Evolutionary conservation across 2,888 invertebrate genomes (phyloP), one percentile per base, ranked within the genome.

Genomic region (Thelaira solivaga): DNA sequence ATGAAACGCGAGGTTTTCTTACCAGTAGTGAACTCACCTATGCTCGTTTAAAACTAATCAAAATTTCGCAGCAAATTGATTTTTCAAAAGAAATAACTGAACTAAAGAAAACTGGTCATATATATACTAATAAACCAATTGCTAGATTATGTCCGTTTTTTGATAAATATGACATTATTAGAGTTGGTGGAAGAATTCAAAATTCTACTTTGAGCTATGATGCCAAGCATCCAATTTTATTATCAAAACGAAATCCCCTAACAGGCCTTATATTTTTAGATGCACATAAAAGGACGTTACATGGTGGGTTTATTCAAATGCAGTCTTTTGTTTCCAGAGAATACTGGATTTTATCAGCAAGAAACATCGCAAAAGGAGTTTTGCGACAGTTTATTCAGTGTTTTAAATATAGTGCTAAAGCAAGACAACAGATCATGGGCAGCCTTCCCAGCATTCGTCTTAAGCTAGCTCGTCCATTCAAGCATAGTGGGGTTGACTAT

Each of bases 181-280:
- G 61, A 53, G 71, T 61, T 2, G 74, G 81, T 34, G 81, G 78
- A 11, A 31, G 80, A 59, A 34, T 80, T 47, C 34, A 62, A 29
- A 69, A 78, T 18, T 55, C 74, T 6, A 31, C n/a, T 31, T 43
- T 57, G 11, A 6, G 7, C n/a, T 67, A 51, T 31, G 24, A 6
- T 8, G 20, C 20, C 7, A 67, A 55, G 31, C 53, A 53, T 18
- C 53, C 65, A 6, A 51, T 67, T 29, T 43, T 67, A 10, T n/a
- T 51, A 6, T 24, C 18, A 31, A 64, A 64, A 51, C 31, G 51
- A 8, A 49, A 49, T 7, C 45, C 57, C 6, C 6, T 71, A 7
- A 53, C 62, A 18, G 10, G 11, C 5, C 53, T 75, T 22, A 53
- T 31, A 31, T 31, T 31, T 49, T 8, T 43, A 64, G 64, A 76